A percentile compares a stretch with the other conserved stretches of the same genome.
These are phyloP conservation scores for Gastracanthus pulcherrimus DNA, from an alignment of 2,888 invertebrate species.

Conservation along the genomic window DNA sequence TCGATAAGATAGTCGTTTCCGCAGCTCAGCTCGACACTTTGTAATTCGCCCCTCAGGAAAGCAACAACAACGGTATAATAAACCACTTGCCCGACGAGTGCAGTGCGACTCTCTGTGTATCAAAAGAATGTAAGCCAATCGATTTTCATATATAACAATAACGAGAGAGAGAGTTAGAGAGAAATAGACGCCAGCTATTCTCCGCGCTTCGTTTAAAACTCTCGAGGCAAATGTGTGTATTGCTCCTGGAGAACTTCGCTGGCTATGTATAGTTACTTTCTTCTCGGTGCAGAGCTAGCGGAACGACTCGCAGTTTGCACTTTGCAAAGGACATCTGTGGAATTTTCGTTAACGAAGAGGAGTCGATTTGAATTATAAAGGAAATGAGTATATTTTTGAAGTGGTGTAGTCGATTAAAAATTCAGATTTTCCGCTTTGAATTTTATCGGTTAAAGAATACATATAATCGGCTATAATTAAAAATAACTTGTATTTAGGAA, in stretches of 20 bases:
- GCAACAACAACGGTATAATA: background rate
- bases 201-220: conserved; percentile 23
- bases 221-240: conserved; percentile 37
- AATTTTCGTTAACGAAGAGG: no score
- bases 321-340: no score
- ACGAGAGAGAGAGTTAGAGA: conserved; percentile 18
- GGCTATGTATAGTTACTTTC: conserved; percentile 1
- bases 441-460: no score
- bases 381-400: no score
- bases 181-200: conserved; percentile 10
- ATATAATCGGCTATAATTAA: no score
- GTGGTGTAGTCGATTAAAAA: no score
- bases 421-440: no score
- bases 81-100: conserved; percentile 3
- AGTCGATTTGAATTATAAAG: no score
- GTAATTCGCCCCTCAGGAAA: background rate
- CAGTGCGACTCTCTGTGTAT: conserved; percentile 33
- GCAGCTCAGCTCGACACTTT: background rate
- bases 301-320: no score
- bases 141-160: conserved; percentile 32
- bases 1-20: background rate
- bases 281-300: background rate
- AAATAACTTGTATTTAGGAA: no score
- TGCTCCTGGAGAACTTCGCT: conserved; percentile 18
- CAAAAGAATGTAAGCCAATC: conserved; percentile 48